A percentile compares a stretch with the other conserved stretches of the same genome.
Evolutionary conservation across 64 coral and sea anemone genomes (phyloP).

Genomic region (Astreopora myriophthalma): DNA sequence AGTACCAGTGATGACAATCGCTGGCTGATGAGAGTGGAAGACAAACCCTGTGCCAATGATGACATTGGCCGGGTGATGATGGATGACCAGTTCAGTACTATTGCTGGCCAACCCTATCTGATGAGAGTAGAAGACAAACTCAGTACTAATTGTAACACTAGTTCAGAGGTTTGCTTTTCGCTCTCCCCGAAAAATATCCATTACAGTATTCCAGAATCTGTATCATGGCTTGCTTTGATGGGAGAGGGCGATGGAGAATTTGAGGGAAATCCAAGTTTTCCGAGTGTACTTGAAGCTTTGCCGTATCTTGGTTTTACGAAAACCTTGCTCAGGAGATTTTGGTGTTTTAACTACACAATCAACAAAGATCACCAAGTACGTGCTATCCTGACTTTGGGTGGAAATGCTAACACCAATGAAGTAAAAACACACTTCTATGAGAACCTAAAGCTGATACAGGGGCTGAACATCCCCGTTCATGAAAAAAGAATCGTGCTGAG

Average conservation of each 20-base stretch:
- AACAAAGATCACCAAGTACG: slow-evolving; percentile 3
- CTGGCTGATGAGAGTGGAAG: not conserved
- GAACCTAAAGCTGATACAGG: not conserved
- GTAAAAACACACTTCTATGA: not conserved
- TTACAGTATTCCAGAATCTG: not conserved
- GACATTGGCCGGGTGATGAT: not conserved
- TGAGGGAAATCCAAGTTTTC: not conserved
- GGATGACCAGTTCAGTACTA: not conserved
- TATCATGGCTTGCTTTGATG: not conserved
- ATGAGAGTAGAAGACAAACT: not conserved
- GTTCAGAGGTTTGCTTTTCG: not conserved
- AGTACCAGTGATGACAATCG: not conserved
- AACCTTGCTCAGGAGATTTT: not conserved
- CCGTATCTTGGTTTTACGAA: not conserved
- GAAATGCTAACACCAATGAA: not conserved
- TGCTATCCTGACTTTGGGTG: slow-evolving; percentile 1
- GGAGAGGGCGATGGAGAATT: not conserved
- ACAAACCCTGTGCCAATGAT: not conserved
- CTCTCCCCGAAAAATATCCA: not conserved
- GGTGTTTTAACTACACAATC: not conserved
- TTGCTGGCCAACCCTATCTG: not conserved
- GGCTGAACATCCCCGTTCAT: not conserved
- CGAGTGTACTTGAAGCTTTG: not conserved
- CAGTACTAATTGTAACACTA: not conserved
- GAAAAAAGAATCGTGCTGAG: not conserved